phyloP scores from a whole-genome alignment of 2,888 invertebrate species.

The Phalangium opilio region DNA sequence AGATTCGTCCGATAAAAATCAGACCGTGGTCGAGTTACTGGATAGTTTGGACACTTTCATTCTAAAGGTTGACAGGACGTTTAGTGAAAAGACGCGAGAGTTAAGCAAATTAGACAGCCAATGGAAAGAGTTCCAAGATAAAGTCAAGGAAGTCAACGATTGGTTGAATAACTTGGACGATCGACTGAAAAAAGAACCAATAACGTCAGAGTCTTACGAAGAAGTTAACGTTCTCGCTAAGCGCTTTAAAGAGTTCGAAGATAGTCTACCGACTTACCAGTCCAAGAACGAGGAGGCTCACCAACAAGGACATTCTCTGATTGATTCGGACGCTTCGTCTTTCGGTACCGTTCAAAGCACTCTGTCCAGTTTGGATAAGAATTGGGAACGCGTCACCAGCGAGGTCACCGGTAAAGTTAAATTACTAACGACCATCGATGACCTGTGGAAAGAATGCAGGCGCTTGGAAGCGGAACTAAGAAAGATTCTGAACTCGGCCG shows the following conservation, averaged over 20 bases:
- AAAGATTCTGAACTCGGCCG: not conserved
- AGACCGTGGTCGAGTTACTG: not conserved
- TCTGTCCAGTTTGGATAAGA: conserved; percentile 56
- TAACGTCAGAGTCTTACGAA: no score
- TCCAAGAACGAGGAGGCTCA: conserved; percentile 6
- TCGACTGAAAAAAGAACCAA: conserved; percentile 1
- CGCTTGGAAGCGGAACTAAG: conserved; percentile 5
- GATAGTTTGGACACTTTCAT: conserved; percentile 4
- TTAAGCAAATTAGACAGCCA: conserved; percentile 58
- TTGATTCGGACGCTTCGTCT: conserved; percentile 14
- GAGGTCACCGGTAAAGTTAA: conserved; percentile 11
- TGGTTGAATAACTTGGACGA: conserved; percentile 11
- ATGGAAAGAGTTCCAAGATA: conserved; percentile 15
- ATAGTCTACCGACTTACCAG: conserved; percentile 24
- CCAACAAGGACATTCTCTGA: conserved; percentile 12
- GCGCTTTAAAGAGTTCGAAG: conserved; percentile 33
- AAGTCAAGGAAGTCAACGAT: conserved; percentile 6
- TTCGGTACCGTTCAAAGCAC: conserved; percentile 62
- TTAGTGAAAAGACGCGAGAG: conserved; percentile 15
- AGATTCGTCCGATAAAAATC: not conserved
- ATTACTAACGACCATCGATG: conserved; percentile 4
- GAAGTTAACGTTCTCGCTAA: no score
- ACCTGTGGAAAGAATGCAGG: conserved; percentile 14
- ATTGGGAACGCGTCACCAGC: conserved; percentile 52
- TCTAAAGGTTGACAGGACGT: conserved; percentile 1